Evolutionary conservation across 2,113 vertebrate species (phyloP).

Genomic region (Leptobrachium ailaonicum): DNA sequence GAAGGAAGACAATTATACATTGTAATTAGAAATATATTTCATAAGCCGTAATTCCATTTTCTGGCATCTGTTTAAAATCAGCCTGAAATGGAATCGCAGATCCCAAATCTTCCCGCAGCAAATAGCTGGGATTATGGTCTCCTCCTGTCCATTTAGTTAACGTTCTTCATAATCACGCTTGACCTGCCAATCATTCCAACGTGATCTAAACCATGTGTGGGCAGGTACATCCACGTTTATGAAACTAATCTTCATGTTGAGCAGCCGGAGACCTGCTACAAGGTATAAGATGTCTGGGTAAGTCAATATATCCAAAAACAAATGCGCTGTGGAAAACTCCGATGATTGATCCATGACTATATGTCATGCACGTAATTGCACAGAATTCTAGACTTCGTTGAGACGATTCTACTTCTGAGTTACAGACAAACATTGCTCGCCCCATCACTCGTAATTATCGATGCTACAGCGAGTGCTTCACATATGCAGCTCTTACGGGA

Average conservation of each 20-base stretch:
- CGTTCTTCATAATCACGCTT: conserved; percentile 22
- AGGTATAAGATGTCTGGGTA: conserved; percentile 20
- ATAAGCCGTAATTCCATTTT: not conserved
- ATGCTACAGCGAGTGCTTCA: too few relatives aligned
- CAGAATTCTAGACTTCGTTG: conserved; percentile 10
- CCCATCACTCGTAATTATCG: too few relatives aligned
- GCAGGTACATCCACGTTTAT: conserved; percentile 9
- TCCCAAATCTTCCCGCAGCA: conserved; percentile 9
- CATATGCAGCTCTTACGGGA: too few relatives aligned
- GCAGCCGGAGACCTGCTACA: conserved; percentile 9
- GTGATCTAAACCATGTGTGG: conserved; percentile 37
- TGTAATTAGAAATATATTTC: too few relatives aligned
- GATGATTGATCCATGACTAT: conserved; percentile 35
- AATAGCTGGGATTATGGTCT: conserved; percentile 37
- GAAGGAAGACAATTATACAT: too few relatives aligned
- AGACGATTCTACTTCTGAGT: not conserved
- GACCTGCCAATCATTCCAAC: conserved; percentile 35
- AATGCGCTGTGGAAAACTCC: not conserved
- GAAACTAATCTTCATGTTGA: not conserved
- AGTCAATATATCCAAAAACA: conserved; percentile 12
- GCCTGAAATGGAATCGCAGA: conserved; percentile 9
- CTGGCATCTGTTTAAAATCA: conserved; percentile 43
- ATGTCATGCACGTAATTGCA: conserved; percentile 23
- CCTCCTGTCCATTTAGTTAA: conserved; percentile 20
- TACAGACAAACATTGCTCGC: not conserved